Percentiles rank a stretch among this genome's conserved stretches.
phyloP scores from a whole-genome alignment of 1,140 invertebrate genomes.

The Formica selysi region DNA sequence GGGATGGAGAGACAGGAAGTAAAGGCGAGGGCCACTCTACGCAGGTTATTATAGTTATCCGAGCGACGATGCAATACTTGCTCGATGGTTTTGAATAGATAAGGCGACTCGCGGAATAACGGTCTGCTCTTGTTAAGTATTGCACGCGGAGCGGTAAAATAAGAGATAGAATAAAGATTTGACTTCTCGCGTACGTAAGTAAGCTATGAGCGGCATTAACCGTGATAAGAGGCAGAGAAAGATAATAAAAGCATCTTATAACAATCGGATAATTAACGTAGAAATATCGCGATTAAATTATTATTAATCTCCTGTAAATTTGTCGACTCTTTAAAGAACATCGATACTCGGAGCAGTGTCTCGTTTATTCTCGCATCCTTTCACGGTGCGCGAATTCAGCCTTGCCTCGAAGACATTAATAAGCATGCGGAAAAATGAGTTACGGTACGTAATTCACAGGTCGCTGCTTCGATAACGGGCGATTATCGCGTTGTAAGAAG shows the following conservation, averaged over 20 bases:
- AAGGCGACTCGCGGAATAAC: slow-evolving; percentile 35
- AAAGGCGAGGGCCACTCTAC: background rate
- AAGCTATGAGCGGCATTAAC: background rate
- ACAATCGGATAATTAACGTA: slow-evolving; percentile 3
- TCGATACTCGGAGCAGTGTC: background rate
- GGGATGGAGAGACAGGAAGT: background rate
- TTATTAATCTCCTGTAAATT: background rate
- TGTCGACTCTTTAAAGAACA: background rate
- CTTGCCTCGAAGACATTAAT: slow-evolving; percentile 27
- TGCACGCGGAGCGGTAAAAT: background rate
- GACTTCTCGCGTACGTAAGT: background rate
- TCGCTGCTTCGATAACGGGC: slow-evolving; percentile 49
- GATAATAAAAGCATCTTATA: too few species aligned
- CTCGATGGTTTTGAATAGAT: slow-evolving; percentile 59
- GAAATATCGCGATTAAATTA: background rate
- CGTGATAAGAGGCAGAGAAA: background rate
- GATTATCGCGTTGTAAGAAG: slow-evolving; percentile 33
- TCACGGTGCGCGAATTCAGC: background rate
- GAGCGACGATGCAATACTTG: slow-evolving; percentile 49
- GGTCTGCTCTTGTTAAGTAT: slow-evolving; percentile 31
- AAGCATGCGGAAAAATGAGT: slow-evolving; percentile 22
- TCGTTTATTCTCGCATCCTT: background rate
- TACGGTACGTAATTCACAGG: slow-evolving; percentile 42
- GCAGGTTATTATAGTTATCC: slow-evolving; percentile 34
- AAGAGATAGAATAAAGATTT: background rate